Evolutionary conservation across 2,797 vertebrate species (phyloP).

Genomic region (Periophthalmus magnuspinnatus): DNA sequence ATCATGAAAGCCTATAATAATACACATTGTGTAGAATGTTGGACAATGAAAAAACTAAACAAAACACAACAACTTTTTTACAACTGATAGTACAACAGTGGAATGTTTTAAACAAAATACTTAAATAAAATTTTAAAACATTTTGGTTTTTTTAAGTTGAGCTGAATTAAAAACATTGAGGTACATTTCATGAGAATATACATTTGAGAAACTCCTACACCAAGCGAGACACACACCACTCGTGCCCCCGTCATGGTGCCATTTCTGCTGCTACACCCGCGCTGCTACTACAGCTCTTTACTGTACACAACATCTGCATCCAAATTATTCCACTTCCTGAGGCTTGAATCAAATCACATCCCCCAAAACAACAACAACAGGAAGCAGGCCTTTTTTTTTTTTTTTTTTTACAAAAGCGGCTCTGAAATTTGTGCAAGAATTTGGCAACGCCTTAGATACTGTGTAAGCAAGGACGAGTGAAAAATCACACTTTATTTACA

Average conservation of each 20-base stretch:
- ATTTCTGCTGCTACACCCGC: conserved; percentile 47
- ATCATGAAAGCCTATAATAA: too few species aligned
- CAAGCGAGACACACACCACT: conserved; percentile 47
- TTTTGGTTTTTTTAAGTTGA: not conserved
- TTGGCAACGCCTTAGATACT: conserved; percentile 57
- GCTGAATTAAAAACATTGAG: not conserved
- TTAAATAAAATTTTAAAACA: too few species aligned
- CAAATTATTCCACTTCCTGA: conserved; percentile 83
- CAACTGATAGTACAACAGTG: too few species aligned
- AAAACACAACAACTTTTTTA: too few species aligned
- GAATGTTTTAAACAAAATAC: too few species aligned
- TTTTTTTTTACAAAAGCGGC: conserved; percentile 65
- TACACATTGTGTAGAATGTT: too few species aligned
- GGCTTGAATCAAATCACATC: conserved; percentile 81
- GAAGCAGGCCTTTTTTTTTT: conserved; percentile 79
- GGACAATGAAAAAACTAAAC: too few species aligned
- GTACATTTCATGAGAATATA: not conserved
- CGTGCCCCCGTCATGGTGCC: conserved; percentile 47
- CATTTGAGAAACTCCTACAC: conserved; percentile 46
- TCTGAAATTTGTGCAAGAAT: conserved; percentile 74
- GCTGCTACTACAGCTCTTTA: conserved; percentile 70
- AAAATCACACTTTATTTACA: conserved; percentile 58
- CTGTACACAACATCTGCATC: conserved; percentile 86
- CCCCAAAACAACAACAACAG: conserved; percentile 78
- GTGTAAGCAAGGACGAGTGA: conserved; percentile 44